phyloP scores from a whole-genome alignment of 2,113 vertebrate species.

The Asarcornis scutulata region DNA sequence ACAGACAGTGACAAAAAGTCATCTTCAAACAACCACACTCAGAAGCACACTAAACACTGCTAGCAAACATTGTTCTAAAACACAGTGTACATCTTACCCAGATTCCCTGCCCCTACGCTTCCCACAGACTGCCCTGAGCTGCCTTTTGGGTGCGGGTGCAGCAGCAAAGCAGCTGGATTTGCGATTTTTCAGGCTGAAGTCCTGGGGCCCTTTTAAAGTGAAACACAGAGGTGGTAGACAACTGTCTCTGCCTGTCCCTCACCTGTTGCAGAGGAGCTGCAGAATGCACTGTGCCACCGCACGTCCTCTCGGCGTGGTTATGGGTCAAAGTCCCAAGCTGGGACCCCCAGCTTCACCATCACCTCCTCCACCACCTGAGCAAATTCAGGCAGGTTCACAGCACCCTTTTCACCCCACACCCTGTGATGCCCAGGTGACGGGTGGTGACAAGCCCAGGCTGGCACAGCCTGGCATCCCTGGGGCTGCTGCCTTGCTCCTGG shows the following conservation, averaged over 20 bases:
- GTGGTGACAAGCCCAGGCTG: neutral
- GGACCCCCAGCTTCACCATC: rapidly evolving
- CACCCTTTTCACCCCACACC: neutral
- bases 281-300: neutral
- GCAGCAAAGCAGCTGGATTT: neutral
- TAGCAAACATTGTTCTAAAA: conserved; percentile 16
- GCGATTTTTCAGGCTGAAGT: neutral
- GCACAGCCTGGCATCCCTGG: neutral
- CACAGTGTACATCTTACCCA: neutral
- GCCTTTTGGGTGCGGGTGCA: neutral
- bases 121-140: neutral
- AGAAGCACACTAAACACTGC: neutral
- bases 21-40: neutral
- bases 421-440: neutral
- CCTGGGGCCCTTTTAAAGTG: neutral
- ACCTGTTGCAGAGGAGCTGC: neutral
- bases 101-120: neutral
- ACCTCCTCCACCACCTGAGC: neutral
- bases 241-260: neutral
- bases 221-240: neutral
- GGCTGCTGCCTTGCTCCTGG: neutral
- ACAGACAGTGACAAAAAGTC: conserved; percentile 2
- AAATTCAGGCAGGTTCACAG: neutral
- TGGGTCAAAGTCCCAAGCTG: neutral
- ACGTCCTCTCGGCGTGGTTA: rapidly evolving